These are phyloP conservation scores for Corythornis vintsioides DNA, from an alignment of 2,113 vertebrate species.

Conservation along the genomic window DNA sequence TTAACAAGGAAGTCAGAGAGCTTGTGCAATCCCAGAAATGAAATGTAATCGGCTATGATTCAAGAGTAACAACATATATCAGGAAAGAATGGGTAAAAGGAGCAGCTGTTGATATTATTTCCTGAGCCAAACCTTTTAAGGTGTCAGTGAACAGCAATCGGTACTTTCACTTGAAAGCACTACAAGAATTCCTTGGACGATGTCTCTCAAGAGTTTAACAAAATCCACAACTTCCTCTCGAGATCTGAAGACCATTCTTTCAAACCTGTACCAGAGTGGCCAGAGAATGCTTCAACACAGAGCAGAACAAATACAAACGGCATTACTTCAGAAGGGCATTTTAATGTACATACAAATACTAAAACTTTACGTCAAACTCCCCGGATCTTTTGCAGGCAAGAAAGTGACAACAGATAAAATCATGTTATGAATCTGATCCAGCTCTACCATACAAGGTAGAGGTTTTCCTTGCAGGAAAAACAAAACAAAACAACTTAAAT, in stretches of 20 bases:
- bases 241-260: background rate
- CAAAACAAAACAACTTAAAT: background rate
- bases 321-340: background rate
- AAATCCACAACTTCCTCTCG: background rate
- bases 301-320: slow-evolving; percentile 29
- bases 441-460: background rate
- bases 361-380: slow-evolving; percentile 40
- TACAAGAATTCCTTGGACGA: background rate
- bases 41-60: slow-evolving; percentile 22
- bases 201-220: background rate
- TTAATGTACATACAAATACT: slow-evolving; percentile 54
- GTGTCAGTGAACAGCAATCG: background rate
- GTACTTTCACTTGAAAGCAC: background rate
- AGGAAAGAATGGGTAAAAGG: background rate
- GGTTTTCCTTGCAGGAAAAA: slow-evolving; percentile 3
- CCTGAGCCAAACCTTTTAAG: slow-evolving; percentile 12
- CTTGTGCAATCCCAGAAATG: slow-evolving; percentile 22
- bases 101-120: background rate
- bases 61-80: background rate
- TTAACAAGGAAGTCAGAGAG: background rate
- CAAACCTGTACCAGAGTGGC: background rate
- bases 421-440: background rate
- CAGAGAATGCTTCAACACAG: background rate
- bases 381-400: slow-evolving; percentile 29
- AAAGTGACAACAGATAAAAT: background rate